Conservation (phyloP, 2,113 vertebrate genomes). For the Dipodomys ordii region DNA sequence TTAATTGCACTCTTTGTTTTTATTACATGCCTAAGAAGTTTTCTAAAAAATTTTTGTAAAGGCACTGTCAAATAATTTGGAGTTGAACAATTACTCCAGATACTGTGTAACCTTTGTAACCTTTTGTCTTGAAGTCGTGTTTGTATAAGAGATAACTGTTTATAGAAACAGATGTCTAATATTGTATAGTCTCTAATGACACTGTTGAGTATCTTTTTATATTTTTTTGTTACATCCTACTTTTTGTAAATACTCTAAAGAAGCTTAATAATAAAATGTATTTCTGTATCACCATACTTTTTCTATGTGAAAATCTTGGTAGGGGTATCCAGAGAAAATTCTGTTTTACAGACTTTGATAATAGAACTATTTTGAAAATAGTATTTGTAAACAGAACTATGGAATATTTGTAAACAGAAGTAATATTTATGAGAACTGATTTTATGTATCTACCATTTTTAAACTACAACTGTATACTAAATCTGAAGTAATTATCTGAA, state of each 20-base stretch:
- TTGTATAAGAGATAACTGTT: constrained; percentile 82
- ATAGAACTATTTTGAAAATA: constrained; percentile 58
- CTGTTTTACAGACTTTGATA: not conserved
- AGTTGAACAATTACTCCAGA: constrained; percentile 75
- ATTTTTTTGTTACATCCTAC: constrained; percentile 88
- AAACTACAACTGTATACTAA: constrained; percentile 45
- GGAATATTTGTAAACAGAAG: constrained; percentile 64
- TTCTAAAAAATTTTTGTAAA: constrained; percentile 64
- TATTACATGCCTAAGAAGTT: constrained; percentile 72
- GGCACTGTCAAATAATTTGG: constrained; percentile 74
- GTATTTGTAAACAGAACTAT: constrained; percentile 17
- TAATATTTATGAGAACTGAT: constrained; percentile 65
- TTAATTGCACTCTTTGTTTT: constrained; percentile 78
- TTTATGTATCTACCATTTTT: constrained; percentile 24
- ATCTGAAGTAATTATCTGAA: constrained; percentile 55
- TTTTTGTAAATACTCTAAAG: constrained; percentile 90
- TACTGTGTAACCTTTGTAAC: constrained; percentile 72
- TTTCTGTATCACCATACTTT: constrained; percentile 87
- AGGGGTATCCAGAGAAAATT: constrained; percentile 36
- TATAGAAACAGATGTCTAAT: constrained; percentile 83
- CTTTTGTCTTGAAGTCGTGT: constrained; percentile 79
- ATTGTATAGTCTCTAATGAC: constrained; percentile 87
- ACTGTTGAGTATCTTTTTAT: constrained; percentile 89
- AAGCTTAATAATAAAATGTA: constrained; percentile 91
- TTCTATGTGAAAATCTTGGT: constrained; percentile 68